These are phyloP conservation scores for Carapus acus DNA, from an alignment of 2,797 vertebrate species.

Conservation along the genomic window DNA sequence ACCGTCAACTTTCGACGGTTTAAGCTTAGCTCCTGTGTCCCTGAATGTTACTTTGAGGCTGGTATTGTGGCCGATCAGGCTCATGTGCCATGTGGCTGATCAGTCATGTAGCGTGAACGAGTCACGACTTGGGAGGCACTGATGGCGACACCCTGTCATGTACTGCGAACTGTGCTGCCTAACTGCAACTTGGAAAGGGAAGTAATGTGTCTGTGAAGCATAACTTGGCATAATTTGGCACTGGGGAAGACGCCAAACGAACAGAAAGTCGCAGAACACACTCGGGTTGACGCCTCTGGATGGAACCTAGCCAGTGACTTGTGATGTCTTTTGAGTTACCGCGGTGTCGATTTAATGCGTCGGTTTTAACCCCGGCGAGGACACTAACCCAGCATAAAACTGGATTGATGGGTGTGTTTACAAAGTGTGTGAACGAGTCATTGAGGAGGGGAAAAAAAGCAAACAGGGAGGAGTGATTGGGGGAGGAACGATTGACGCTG, in stretches of 20 bases:
- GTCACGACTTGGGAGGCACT: no score
- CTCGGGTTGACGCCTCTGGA: background rate
- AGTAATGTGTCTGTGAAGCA: no score
- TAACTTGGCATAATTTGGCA: no score
- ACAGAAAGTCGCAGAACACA: background rate
- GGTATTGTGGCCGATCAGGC: no score
- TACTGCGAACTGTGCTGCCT: no score
- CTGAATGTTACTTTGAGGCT: no score
- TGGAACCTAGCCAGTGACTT: background rate
- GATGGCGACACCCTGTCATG: no score
- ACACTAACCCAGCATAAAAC: constrained; percentile 19
- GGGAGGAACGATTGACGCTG: constrained; percentile 54
- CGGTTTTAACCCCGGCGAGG: constrained; percentile 31
- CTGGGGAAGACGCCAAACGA: background rate
- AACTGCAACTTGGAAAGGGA: no score
- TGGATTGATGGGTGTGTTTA: constrained; percentile 28
- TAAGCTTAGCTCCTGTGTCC: no score
- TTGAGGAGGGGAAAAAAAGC: constrained; percentile 10
- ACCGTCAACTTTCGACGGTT: no score
- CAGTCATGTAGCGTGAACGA: no score
- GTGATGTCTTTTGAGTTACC: constrained; percentile 2
- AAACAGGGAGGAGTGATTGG: constrained; percentile 36
- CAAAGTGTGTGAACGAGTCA: constrained; percentile 3
- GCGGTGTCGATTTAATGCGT: constrained; percentile 46
- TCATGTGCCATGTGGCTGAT: no score